Conservation (phyloP, 1,140 invertebrate genomes). For the Sycobia sp. region DNA sequence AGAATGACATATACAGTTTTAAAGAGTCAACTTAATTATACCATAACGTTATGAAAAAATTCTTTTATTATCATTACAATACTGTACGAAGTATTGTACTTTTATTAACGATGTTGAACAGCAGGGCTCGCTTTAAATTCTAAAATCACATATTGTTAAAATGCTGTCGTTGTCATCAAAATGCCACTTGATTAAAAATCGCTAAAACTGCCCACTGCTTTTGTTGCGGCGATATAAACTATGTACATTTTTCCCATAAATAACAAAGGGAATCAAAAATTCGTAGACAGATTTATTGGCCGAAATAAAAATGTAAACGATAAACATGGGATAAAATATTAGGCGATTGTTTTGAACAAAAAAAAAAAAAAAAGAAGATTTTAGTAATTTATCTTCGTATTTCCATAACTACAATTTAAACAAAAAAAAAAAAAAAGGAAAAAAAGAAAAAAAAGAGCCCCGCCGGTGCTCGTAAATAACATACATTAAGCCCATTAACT, state of each 20-base stretch:
- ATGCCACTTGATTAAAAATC: too few species aligned
- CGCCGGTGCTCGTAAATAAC: conserved; percentile 22
- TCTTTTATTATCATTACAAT: too few species aligned
- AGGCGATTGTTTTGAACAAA: conserved; percentile 18
- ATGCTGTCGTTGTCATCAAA: too few species aligned
- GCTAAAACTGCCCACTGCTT: background rate
- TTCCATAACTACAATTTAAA: conserved; percentile 29
- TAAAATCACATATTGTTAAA: too few species aligned
- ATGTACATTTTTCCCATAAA: background rate
- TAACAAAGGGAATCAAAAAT: conserved; percentile 7
- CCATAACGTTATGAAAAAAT: too few species aligned
- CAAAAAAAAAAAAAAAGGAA: too few species aligned
- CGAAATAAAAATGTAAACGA: conserved; percentile 11
- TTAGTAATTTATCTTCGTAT: conserved; percentile 21
- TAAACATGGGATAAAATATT: conserved; percentile 14
- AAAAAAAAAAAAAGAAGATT: conserved; percentile 29
- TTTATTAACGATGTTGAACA: too few species aligned
- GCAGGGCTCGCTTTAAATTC: too few species aligned
- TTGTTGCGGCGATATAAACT: background rate
- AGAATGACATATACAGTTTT: too few species aligned
- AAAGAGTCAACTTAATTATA: too few species aligned
- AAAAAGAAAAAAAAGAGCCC: too few species aligned
- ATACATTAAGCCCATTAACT: conserved; percentile 29
- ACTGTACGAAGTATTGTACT: too few species aligned
- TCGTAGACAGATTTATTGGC: conserved; percentile 1